Base-by-base conservation (phyloP, 2,888 invertebrate genomes). In the Hydriomena furcata region DNA sequence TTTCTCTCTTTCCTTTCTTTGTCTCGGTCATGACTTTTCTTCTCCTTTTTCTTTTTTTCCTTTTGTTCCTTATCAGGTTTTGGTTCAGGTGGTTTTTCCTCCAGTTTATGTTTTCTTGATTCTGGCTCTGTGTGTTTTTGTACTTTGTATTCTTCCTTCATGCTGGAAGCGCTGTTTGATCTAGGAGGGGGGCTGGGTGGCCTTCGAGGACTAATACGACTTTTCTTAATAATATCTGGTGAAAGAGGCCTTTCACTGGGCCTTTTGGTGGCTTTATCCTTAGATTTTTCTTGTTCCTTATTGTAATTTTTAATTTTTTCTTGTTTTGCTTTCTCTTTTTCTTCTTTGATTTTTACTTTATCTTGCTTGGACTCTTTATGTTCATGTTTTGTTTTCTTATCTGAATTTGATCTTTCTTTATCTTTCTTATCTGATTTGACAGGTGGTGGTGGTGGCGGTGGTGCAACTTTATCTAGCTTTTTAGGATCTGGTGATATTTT, bases 401-500 rank as follows among this genome's bases (percentile, higher is more conserved):
- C 89, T 43, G 83, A 79, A 65, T 76, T 81, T 50, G 82, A 79
- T 68, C 84, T 81, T 11, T 91, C 91, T 55, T 92, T 94, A 1
- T 93, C 93, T 55, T 89, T 84, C 69, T 93, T 93, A 21, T 93
- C 92, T 6, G 87, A 67, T 60, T 86, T 86, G 25, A 77, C 35
- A 62, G 52, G 76, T 63, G 79, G 72, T 17, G 17, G 17, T 17
- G 17, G 17, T 4, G 17, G 17, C 4, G 17, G 76, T 63, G 79
- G 72, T 28, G 71, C 63, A 66, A 60, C 79, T 60, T 67, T 77
- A 44, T 82, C 82, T 42, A 75, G 72, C 73, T 93, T 94, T 64
- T 93, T 93, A 20, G 92, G 91, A 56, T 94, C 94, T 7, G 94
- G 93, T 5, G 93, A 93, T 23, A 92, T 88, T 84, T 94, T 95